Base-by-base conservation (phyloP, 2,888 invertebrate genomes). In the Protonemura montana region DNA sequence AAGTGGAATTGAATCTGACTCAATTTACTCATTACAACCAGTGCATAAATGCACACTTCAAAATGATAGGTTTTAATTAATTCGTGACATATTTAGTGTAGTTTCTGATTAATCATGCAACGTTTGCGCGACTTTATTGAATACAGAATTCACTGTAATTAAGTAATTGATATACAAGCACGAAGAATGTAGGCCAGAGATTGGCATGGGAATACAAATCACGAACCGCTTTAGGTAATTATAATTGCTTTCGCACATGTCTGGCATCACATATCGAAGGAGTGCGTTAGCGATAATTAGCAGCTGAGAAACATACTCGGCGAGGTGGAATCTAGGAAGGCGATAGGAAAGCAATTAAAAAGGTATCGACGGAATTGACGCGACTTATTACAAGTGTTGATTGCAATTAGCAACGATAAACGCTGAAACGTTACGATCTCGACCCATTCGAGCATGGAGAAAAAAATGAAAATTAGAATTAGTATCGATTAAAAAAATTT, bases 191-290 rank as follows among this genome's bases (percentile, higher is more conserved):
- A 59, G 59, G 21, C 59, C 6, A 3, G 16, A 1, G 59, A 59
- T 59, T 59, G 59, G 13, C 59, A 21, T 7, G 59, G 59, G 13
- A 59, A 59, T 59, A 59, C 59, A 59, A 59, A 59, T 59, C 59
- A 7, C 21, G 59, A 1, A 13, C 21, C 59, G 59, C 59, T 59
- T 59, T 59, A 59, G 59, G 59, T 59, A 59, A 59, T 59, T 59
- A 59, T 59, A 59, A 59, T 59, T 59, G 59, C 59, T 59, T 59
- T 59, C 59, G 59, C 59, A 59, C 59, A 59, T 59, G 59, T 59
- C 1, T 59, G 2, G 59, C 7, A 59, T 59, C 59, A 21, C 21
- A 59, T 3, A 59, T 59, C 59, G 35, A 3, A 13, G 13, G 16
- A 10, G 41, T 41, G 41, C 13, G 41, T 41, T 59, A 10, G 3